These are phyloP conservation scores for Lepidostoma basale DNA, from an alignment of 1,140 invertebrate species.

Conservation along the genomic window DNA sequence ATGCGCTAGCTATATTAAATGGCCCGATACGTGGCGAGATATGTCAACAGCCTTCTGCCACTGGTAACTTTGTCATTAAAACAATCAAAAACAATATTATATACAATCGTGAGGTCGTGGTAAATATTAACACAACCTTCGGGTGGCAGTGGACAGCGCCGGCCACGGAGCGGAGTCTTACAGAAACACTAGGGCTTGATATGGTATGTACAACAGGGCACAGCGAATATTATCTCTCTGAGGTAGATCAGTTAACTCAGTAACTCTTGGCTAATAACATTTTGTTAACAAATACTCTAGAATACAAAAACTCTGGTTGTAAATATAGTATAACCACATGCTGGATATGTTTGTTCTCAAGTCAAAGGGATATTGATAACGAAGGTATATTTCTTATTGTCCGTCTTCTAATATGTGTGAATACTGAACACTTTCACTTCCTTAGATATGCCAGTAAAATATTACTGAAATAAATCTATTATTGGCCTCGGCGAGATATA, in stretches of 20 bases:
- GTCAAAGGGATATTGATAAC: neutral
- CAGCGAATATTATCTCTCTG: conserved; percentile 7
- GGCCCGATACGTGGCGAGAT: conserved; percentile 38
- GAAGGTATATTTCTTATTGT: conserved; percentile 1
- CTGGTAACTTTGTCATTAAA: conserved; percentile 40
- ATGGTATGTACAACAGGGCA: conserved; percentile 42
- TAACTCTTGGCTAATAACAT: neutral
- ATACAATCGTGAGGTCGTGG: conserved; percentile 13
- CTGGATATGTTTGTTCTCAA: conserved; percentile 6
- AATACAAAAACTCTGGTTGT: neutral
- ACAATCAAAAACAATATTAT: conserved; percentile 30
- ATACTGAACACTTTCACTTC: no score
- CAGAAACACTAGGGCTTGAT: conserved; percentile 25
- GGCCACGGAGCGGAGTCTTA: no score
- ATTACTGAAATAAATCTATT: neutral
- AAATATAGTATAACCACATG: neutral
- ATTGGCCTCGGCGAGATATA: conserved; percentile 12
- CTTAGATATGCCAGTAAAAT: no score
- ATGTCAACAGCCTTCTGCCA: conserved; percentile 19
- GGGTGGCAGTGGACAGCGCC: no score
- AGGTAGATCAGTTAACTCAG: conserved; percentile 29
- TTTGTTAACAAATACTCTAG: neutral
- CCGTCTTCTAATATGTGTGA: no score
- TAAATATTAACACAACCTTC: conserved; percentile 41
- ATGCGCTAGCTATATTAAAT: conserved; percentile 30